Base-by-base conservation (phyloP, 2,888 invertebrate species). In the Melieria picta region DNA sequence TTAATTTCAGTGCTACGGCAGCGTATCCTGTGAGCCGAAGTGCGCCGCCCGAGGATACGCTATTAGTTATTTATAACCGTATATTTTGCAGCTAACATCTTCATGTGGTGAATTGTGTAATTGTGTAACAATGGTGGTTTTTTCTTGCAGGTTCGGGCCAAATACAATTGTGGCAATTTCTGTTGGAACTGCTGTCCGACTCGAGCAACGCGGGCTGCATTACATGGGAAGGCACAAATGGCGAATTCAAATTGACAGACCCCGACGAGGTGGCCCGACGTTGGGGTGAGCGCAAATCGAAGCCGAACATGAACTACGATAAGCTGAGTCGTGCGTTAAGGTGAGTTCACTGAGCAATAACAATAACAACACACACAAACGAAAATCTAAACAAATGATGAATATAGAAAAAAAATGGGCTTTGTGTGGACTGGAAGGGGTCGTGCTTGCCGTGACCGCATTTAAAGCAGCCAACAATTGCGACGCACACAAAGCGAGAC, bases 241-340 rank as follows among this genome's bases (percentile, higher is more conserved):
- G 98, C 43, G 98, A 98, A 89, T 98, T 98, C 90, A 99, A 99
- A 89, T 90, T 99, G 82, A 97, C 97, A 42, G 98, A 99, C 88
- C 98, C 99, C 1, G 99, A 99, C 86, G 99, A 99, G 86, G 97
- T 98, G 74, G 99, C 99, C 13, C 91, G 98, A 78, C 91, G 98
- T 82, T 99, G 99, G 99, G 99, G 99, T 71, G 99, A 99, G 87
- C 90, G 99, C 77, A 99, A 99, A 88, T 97, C 97, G 78, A 99
- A 99, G 88, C 99, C 99, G 60, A 99, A 99, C 89, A 99, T 99
- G 99, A 99, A 99, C 89, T 99, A 99, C 88, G 99, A 99, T 89
- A 99, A 99, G 88, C 92, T 99, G 82, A 97, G 97, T 87, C 92
- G 99, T 79, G 99, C 99, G 66, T 90, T 98, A 84, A 94, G 96